Conservation (phyloP, 2,888 invertebrate species). For the Dryadula phaetusa region DNA sequence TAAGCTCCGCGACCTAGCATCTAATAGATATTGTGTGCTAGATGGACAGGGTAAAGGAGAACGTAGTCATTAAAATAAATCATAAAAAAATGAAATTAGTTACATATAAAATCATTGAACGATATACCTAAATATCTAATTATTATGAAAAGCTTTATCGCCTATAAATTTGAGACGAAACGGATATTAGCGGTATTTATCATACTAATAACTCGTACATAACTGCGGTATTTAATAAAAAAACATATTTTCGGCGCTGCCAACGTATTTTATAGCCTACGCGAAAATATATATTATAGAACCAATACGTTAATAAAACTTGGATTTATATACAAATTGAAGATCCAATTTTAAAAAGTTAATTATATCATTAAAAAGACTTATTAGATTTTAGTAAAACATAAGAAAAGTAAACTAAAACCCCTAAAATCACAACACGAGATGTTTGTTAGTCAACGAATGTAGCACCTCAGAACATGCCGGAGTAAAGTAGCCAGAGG, state of each 20-base stretch:
- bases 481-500: slow-evolving; percentile 88
- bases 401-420: too few species aligned
- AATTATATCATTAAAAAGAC: too few species aligned
- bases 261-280: slow-evolving; percentile 33
- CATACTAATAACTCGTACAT: slow-evolving; percentile 10
- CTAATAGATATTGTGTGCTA: too few species aligned
- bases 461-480: slow-evolving; percentile 80
- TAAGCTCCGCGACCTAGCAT: too few species aligned
- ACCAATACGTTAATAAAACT: too few species aligned
- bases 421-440: neutral
- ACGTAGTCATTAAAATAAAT: too few species aligned
- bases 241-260: slow-evolving; percentile 36
- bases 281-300: slow-evolving; percentile 23
- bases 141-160: slow-evolving; percentile 1
- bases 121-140: neutral
- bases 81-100: too few species aligned
- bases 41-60: too few species aligned
- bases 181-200: slow-evolving; percentile 11
- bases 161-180: slow-evolving; percentile 25
- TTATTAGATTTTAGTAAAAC: too few species aligned
- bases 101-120: neutral
- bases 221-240: neutral
- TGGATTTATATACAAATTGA: too few species aligned
- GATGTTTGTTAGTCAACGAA: neutral
- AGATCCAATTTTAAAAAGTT: neutral